phyloP scores from a whole-genome alignment of 2,113 vertebrate genomes.

The Clupea harengus region DNA sequence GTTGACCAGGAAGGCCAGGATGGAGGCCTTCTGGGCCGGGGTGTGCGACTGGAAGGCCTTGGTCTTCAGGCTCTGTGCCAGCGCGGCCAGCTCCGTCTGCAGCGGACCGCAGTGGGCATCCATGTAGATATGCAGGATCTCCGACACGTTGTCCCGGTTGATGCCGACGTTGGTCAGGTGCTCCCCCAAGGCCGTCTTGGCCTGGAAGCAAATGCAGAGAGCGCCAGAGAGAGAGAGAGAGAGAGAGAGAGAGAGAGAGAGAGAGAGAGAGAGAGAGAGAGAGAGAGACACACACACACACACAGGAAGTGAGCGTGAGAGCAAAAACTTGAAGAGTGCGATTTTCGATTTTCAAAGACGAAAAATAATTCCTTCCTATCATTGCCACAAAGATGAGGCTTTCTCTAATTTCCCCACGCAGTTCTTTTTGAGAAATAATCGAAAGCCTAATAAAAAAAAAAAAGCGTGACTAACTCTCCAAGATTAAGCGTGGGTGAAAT shows the following conservation, averaged over 20 bases:
- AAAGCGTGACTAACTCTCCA: constrained; percentile 37
- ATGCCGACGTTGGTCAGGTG: constrained; percentile 86
- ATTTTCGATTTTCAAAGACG: background rate
- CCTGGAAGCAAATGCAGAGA: constrained; percentile 57
- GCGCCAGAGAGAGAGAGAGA: constrained; percentile 28
- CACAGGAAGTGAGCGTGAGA: background rate
- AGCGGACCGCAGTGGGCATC: constrained; percentile 78
- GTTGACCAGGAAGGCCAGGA: constrained; percentile 88
- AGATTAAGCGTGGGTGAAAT: constrained; percentile 43
- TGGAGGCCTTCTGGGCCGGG: constrained; percentile 85
- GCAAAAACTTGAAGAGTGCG: background rate
- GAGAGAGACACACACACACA: background rate
- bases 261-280: background rate
- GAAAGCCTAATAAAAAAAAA: constrained; percentile 23
- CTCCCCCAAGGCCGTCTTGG: constrained; percentile 87
- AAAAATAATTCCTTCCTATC: constrained; percentile 17
- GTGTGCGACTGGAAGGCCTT: constrained; percentile 91
- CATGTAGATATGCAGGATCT: constrained; percentile 95
- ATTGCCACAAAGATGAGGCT: constrained; percentile 1
- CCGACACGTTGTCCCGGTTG: constrained; percentile 89
- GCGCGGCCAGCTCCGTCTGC: constrained; percentile 73
- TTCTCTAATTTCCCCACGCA: constrained; percentile 6
- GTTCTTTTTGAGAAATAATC: constrained; percentile 33
- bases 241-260: background rate
- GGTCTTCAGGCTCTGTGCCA: constrained; percentile 86